Base-by-base conservation (phyloP, 2,888 invertebrate species). In the Cerastis rubricosa region DNA sequence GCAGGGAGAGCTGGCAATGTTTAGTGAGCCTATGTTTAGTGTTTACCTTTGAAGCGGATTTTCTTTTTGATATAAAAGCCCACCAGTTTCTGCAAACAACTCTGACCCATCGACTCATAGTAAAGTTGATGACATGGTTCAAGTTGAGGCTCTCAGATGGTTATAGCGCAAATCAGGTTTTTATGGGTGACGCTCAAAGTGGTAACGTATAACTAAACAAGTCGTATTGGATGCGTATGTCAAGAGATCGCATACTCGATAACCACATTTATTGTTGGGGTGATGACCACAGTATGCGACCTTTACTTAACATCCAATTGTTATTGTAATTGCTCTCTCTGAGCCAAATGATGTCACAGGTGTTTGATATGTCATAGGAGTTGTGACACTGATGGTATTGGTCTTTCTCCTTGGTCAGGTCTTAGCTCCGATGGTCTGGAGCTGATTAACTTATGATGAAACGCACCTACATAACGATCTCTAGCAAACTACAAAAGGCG, bases 401-500 rank as follows among this genome's bases (percentile, higher is more conserved):
- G 14, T 12, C n/a, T 54, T 54, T n/a, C 54, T 22, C n/a, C 22
- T 17, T 47, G 4, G 76, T 22, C 69, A 51, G 45, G 61, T 47
- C 25, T 47, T 45, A 51, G n/a, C 19, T 70, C 54, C 29, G 45
- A 71, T 71, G 25, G 7, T 47, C 1, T 78, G n/a, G 54, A 71
- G 71, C 54, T 61, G 35, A 61, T 35, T 45, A 47, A 59, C 65
- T 43, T 64, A 78, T 45, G 78, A 65, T 61, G 78, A n/a, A 72
- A 78, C 78, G 72, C 78, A 78, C 78, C 78, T 78, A 78, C 25
- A 77, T 40, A 73, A 51, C 72, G 66, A 78, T 43, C 43, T 51
- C 72, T 78, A 78, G 78, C 72, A 14, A 35, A 25, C 65, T 78
- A 78, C 12, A 19, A 61, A 43, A 25, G 90, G 90, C 43, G 0